Base-by-base conservation (phyloP, 2,113 vertebrate species). In the Pseudopodoces humilis region DNA sequence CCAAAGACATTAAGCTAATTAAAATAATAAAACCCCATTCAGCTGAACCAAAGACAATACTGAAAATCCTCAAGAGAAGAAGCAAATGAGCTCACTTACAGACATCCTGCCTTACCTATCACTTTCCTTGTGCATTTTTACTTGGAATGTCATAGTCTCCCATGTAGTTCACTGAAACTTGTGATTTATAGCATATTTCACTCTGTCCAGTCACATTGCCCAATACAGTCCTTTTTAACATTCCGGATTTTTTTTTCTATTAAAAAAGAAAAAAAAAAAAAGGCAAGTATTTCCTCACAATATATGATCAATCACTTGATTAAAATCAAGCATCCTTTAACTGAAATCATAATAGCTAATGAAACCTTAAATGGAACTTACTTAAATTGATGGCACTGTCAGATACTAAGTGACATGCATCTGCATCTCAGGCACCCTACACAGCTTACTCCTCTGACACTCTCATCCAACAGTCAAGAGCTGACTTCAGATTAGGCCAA, bases 21-120 rank as follows among this genome's bases (percentile, higher is more conserved):
- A 96, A 94, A 97, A 95, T 94, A 92, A 94, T 92, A 95, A 90
- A 92, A n/a, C 64, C 44, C 28, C 23, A 56, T 86, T 94, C 94
- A 88, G 76, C 43, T 94, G 90, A 94, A 95, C 78, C 67, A 94
- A 94, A 96, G 50, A 44, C 65, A 76, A 30, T 59, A 60, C 28
- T 9, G 35, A 84, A 92, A 93, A 95, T 81, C 92, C 72, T 82
- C 37, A 62, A 75, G 46, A 90, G 77, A 39, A 90, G 81, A 92
- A n/a, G 69, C 52, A 86, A 92, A 96, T 70, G 56, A 76, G 55
- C 41, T 74, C 76, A 41, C 33, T 74, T 77, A 69, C 28, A 91
- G n/a, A 60, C 47, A 8, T 37, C 86, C 35, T 90, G 13, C n/a
- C 60, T 67, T 71, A 67, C 52, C 41, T 88, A 81, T 17, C 2